Evolutionary conservation across 2,888 invertebrate species (phyloP).

Genomic region (Panzeria rudis): DNA sequence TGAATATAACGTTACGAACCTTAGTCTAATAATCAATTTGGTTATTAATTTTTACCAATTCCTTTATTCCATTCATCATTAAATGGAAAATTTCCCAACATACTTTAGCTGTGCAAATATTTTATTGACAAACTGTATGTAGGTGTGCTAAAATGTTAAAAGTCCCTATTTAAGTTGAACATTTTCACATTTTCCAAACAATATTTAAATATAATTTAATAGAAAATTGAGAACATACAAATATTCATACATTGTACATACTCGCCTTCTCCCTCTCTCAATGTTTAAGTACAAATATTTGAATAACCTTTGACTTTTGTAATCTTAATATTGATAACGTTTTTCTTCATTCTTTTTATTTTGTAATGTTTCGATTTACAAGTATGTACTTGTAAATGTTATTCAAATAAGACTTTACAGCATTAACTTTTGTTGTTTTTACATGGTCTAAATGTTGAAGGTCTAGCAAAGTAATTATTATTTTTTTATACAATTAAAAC

Average conservation of each 20-base stretch:
- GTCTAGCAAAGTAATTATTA: conserved; percentile 28
- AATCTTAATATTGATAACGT: conserved; percentile 31
- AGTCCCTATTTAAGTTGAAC: background rate
- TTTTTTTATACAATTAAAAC: conserved; percentile 15
- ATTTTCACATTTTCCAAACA: background rate
- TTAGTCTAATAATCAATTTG: too few relatives aligned
- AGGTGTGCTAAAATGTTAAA: background rate
- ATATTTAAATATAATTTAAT: background rate
- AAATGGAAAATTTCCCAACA: too few relatives aligned
- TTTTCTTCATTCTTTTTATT: conserved; percentile 24
- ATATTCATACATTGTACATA: background rate
- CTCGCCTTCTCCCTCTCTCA: background rate
- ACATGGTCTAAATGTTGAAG: conserved; percentile 47
- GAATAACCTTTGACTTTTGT: conserved; percentile 54
- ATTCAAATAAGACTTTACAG: conserved; percentile 35
- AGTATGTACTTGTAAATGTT: conserved; percentile 13
- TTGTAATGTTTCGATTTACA: background rate
- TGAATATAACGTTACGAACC: too few relatives aligned
- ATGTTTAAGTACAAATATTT: background rate
- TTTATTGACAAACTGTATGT: conserved; percentile 3
- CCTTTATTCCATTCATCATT: background rate
- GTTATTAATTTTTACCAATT: too few relatives aligned
- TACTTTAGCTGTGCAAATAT: background rate
- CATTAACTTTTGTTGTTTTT: conserved; percentile 14
- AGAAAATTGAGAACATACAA: background rate